These are phyloP conservation scores for Cephus pygmeus DNA, from an alignment of 2,888 invertebrate genomes.

Conservation along the genomic window DNA sequence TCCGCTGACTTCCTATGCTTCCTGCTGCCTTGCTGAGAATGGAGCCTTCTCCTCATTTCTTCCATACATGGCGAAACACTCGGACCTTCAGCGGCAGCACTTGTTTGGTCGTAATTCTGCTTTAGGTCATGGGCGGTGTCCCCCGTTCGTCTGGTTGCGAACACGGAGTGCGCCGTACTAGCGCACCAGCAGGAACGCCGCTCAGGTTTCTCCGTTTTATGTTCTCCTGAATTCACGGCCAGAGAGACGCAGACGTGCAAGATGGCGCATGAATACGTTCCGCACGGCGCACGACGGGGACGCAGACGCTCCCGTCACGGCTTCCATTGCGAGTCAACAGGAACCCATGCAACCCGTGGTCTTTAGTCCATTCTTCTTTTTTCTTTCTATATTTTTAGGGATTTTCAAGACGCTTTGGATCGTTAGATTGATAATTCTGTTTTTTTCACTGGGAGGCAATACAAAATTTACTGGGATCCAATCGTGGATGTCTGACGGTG, in stretches of 20 bases:
- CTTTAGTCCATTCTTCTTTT: neutral
- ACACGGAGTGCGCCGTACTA: neutral
- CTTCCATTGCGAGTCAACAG: slow-evolving; percentile 15
- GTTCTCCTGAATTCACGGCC: slow-evolving; percentile 55
- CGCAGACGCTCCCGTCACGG: slow-evolving; percentile 40
- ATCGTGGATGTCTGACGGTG: neutral
- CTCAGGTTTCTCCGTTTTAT: slow-evolving; percentile 28
- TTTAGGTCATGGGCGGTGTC: slow-evolving; percentile 40
- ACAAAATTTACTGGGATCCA: neutral
- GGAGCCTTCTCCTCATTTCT: slow-evolving; percentile 62
- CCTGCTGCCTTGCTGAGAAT: slow-evolving; percentile 46
- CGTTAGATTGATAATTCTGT: neutral
- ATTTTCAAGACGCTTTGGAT: neutral
- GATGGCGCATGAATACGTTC: slow-evolving; percentile 52
- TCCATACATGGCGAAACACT: slow-evolving; percentile 53
- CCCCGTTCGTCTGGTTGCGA: slow-evolving; percentile 16
- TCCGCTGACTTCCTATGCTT: slow-evolving; percentile 27
- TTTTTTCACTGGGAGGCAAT: neutral
- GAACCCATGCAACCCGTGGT: slow-evolving; percentile 3
- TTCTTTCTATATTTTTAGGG: neutral
- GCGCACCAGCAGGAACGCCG: neutral
- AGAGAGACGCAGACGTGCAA: slow-evolving; percentile 65
- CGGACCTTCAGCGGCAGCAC: slow-evolving; percentile 49
- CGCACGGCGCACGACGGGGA: slow-evolving; percentile 37
- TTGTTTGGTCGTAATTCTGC: slow-evolving; percentile 43